Conservation (phyloP, 1,140 invertebrate species). For the Heliconius himera region DNA sequence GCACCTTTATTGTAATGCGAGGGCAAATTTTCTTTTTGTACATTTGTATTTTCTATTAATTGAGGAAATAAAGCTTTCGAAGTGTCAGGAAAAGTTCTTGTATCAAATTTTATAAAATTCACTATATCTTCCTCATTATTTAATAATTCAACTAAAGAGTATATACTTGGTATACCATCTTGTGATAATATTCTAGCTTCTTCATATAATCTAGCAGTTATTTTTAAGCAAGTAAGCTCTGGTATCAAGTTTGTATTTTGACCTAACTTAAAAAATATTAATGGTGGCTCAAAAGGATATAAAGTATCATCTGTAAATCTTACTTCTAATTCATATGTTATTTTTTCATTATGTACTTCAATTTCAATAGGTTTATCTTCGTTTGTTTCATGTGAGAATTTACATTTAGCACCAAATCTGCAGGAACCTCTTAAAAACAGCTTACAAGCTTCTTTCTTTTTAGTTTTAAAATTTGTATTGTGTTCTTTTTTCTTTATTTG, state of each 20-base stretch:
- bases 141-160: slow-evolving; percentile 86
- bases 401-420: slow-evolving; percentile 87
- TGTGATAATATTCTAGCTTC: slow-evolving; percentile 84
- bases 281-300: slow-evolving; percentile 88
- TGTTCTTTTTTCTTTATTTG: slow-evolving; percentile 67
- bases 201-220: slow-evolving; percentile 84
- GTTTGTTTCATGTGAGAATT: slow-evolving; percentile 85
- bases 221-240: slow-evolving; percentile 83
- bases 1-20: slow-evolving; percentile 84
- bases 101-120: slow-evolving; percentile 82
- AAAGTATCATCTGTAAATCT: slow-evolving; percentile 86
- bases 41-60: slow-evolving; percentile 63
- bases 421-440: slow-evolving; percentile 86
- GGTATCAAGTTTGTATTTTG: slow-evolving; percentile 82
- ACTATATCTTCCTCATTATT: slow-evolving; percentile 86
- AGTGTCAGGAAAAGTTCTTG: slow-evolving; percentile 81
- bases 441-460: slow-evolving; percentile 85
- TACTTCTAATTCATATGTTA: slow-evolving; percentile 86
- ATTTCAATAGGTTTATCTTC: slow-evolving; percentile 43
- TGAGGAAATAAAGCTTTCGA: slow-evolving; percentile 70
- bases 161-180: slow-evolving; percentile 86
- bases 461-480: slow-evolving; percentile 71
- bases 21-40: slow-evolving; percentile 66
- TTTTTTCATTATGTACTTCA: slow-evolving; percentile 58
- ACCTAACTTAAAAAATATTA: slow-evolving; percentile 85